Evolutionary conservation across 2,797 vertebrate species (phyloP), one percentile per base, ranked within the genome.

Genomic region (Sebastes diaconus): DNA sequence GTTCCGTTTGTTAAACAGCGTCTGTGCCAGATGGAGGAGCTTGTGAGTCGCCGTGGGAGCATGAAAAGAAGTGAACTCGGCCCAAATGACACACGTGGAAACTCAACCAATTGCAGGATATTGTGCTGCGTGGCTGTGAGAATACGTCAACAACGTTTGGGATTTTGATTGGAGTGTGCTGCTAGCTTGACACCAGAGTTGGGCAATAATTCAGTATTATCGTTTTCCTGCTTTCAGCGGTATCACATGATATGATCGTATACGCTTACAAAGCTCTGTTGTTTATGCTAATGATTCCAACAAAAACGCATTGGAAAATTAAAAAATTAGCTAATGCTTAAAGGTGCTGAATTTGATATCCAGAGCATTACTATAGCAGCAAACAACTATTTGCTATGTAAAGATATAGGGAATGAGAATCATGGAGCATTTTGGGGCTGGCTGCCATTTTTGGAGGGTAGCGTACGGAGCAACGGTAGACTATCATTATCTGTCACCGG

Each of bases 21-120:
- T 66, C 74, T 30, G 83, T 73, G 81, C 79, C 79, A 79, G 77
- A 75, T 64, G 81, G 65, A 80, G 78, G 72, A 82, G 79, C 72
- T 74, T 75, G 67, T 75, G 82, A 74, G 73, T 67, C 24, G 8
- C 66, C 24, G 6, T 50, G 75, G 65, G 61, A 81, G 72, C 42
- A 68, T 66, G 58, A 72, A 50, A 64, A 61, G 61, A 82, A 70
- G 14, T 52, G 11, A 79, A 83, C 54, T 67, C 18, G 3, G 58
- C 36, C 64, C 50, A 60, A 69, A 83, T 12, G 13, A 80, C 42
- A 75, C 18, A 46, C 5, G 42, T 46, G 60, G 34, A 83, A 65
- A 84, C 39, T 32, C 8, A 32, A 39, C 32, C 42, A 42, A 36
- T 29, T 42, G 25, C 14, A 34, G 16, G 52, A 59, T 42, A 13